Conservation (phyloP, 1,140 invertebrate genomes). For the Euglossa dilemma region DNA sequence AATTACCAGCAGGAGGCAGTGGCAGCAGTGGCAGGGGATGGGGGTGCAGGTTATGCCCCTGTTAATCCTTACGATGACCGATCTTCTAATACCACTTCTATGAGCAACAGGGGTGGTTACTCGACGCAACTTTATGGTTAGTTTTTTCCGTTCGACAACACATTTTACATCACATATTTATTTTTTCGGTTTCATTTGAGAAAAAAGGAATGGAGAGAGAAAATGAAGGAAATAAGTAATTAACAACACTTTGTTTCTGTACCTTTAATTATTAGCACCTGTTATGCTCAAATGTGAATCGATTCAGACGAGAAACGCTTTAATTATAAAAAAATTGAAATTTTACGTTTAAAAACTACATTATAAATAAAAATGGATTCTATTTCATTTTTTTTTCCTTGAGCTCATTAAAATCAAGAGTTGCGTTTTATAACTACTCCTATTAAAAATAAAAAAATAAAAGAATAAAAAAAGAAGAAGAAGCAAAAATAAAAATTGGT, state of each 20-base stretch:
- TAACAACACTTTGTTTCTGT: background rate
- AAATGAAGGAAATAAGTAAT: background rate
- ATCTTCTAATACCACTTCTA: slow-evolving; percentile 72
- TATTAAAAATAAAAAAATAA: background rate
- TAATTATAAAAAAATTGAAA: background rate
- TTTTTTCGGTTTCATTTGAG: slow-evolving; percentile 11
- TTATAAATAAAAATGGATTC: background rate
- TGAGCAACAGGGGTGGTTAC: slow-evolving; percentile 74
- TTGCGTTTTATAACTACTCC: slow-evolving; percentile 47
- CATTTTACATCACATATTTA: slow-evolving; percentile 26
- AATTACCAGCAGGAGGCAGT: slow-evolving; percentile 77
- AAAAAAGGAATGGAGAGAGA: background rate
- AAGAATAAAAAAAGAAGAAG: background rate
- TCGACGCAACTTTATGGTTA: slow-evolving; percentile 76
- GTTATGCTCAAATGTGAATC: slow-evolving; percentile 24
- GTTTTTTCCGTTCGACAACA: slow-evolving; percentile 64
- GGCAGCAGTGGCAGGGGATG: slow-evolving; percentile 64
- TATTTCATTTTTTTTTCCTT: background rate
- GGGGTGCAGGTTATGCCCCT: slow-evolving; percentile 71
- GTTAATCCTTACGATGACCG: slow-evolving; percentile 73
- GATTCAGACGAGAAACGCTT: slow-evolving; percentile 66
- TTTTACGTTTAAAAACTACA: background rate
- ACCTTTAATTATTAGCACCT: slow-evolving; percentile 10
- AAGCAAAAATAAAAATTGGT: background rate
- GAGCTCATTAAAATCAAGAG: background rate